These are phyloP conservation scores for Sakesphorus luctuosus DNA, from an alignment of 2,113 vertebrate genomes.

Conservation along the genomic window DNA sequence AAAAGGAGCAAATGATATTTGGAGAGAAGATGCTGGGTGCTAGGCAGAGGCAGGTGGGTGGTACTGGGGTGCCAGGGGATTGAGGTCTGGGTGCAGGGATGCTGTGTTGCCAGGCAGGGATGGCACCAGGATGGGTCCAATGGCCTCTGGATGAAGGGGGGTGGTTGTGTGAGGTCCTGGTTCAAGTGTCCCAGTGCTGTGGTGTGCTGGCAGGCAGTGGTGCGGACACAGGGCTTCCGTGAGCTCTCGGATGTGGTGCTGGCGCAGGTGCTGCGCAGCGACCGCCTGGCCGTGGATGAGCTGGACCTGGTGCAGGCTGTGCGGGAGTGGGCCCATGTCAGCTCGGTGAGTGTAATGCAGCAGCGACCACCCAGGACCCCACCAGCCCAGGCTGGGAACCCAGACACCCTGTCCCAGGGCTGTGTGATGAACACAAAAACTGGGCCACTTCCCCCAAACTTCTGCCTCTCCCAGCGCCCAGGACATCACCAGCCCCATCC, in stretches of 20 bases:
- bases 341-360: conserved; percentile 70
- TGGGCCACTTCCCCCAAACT: no score
- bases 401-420: no score
- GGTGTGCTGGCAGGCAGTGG: conserved; percentile 65
- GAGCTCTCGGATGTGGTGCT: conserved; percentile 77
- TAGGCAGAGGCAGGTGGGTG: neutral
- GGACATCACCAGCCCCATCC: neutral
- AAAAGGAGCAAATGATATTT: neutral
- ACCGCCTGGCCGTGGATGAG: conserved; percentile 73
- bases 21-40: neutral
- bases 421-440: neutral
- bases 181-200: accelerated
- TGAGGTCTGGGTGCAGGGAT: neutral
- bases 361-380: neutral
- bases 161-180: neutral
- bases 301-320: conserved; percentile 75
- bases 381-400: neutral
- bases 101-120: neutral
- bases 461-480: neutral
- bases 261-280: conserved; percentile 71
- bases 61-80: neutral
- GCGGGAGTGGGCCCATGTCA: conserved; percentile 80
- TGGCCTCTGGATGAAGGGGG: no score
- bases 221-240: conserved; percentile 76
- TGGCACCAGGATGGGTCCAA: neutral